Evolutionary conservation across 2,888 invertebrate genomes (phyloP), one percentile per base, ranked within the genome.

Genomic region (Eupithecia exiguata): DNA sequence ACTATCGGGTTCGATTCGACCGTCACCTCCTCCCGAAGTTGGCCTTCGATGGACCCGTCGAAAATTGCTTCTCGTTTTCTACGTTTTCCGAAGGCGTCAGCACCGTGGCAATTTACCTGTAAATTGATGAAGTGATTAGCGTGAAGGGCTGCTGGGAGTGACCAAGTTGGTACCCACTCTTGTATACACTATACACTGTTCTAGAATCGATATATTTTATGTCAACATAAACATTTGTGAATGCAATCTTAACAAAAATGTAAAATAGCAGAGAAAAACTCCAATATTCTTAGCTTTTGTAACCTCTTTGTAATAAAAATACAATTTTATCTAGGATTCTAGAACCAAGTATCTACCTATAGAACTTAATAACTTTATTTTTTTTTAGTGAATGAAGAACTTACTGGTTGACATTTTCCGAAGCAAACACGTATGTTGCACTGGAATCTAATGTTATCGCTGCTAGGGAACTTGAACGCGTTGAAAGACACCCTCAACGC

Each of bases 341-440:
- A 46, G n/a, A 46, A 46, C 46, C 18, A n/a, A 46, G 6, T n/a
- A 46, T 7, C 14, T 6, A 46, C n/a, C 14, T 6, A 46, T 18
- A 46, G 18, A 46, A 46, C 18, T 9, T 46, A 46, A n/a, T 30
- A 61, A 61, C 16, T 25, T 30, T 21, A 25, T 14, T 5, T 61
- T 61, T 61, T 14, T 14, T 58, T 1, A 58, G 36, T 63, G 38
- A 40, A 18, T 58, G 14, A n/a, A 46, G 25, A 63, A 78, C 96
- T 95, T 93, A 97, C 98, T 83, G 98, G 98, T 95, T 98, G 98
- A 89, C 98, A 99, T 93, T 97, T 97, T 88, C 98, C 98, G 87
- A 98, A 98, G 95, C 98, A 98, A 14, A 99, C 98, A 76, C 98
- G 96, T 84, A 98, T 98, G 89, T 98, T 98, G 90, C 98, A 98